Evolutionary conservation across 1,140 invertebrate species (phyloP).

Genomic region (Sycobia sp.): DNA sequence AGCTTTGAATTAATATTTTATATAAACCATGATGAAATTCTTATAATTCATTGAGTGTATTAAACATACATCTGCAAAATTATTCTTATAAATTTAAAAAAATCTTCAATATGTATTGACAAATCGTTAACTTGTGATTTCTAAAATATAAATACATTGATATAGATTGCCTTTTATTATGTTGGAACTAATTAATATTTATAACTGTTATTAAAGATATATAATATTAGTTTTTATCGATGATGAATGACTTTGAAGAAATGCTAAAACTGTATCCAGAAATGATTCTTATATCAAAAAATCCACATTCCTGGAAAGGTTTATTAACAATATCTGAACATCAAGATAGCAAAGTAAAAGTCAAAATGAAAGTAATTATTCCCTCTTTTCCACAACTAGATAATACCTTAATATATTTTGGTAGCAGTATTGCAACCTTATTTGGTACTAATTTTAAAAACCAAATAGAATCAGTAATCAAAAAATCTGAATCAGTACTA

Average conservation of each 20-base stretch:
- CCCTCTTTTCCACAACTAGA: conserved; percentile 46
- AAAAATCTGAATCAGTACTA: conserved; percentile 34
- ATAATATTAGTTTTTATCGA: no score
- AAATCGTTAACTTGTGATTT: no score
- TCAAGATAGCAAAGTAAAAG: conserved; percentile 22
- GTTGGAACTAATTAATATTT: no score
- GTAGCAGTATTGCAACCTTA: conserved; percentile 39
- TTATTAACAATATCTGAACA: conserved; percentile 35
- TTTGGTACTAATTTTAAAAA: conserved; percentile 36
- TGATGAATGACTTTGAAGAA: conserved; percentile 38
- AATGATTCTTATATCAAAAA: conserved; percentile 41
- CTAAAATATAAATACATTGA: no score
- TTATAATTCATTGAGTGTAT: no score
- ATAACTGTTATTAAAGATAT: no score
- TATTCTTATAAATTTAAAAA: no score
- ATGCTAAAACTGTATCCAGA: conserved; percentile 45
- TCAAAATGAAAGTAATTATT: conserved; percentile 44
- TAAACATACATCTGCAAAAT: no score
- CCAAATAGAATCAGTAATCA: conserved; percentile 34
- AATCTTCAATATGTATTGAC: no score
- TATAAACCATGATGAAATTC: no score
- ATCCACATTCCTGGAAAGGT: conserved; percentile 46
- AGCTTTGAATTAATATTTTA: no score
- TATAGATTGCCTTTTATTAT: no score
- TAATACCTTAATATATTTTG: conserved; percentile 41